Base-by-base conservation (phyloP, 2,113 vertebrate genomes). In the Riparia riparia region DNA sequence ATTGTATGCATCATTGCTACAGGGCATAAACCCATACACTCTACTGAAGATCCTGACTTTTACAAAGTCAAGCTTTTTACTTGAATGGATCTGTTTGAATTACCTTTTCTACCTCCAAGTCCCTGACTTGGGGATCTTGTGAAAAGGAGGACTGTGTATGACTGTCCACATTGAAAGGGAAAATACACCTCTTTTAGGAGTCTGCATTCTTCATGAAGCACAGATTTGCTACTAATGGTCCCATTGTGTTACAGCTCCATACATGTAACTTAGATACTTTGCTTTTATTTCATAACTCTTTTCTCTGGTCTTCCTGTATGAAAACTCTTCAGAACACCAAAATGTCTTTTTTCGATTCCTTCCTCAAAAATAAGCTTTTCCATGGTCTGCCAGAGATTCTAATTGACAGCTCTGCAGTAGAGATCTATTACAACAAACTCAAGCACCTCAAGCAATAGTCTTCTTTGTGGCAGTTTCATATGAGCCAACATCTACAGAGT, bases 271-370 rank as follows among this genome's bases (percentile, higher is more conserved):
- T 24, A 13, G 56, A 42, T 22, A 45, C n/a, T 24, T 20, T 28
- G 29, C 5, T 83, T 57, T 58, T 54, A 32, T 69, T 26, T 73
- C 26, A 57, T 12, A 73, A 41, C 9, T 57, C 31, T 72, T 92
- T 3, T 0, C 21, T 73, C 24, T 83, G 41, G 16, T 76, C 14
- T 42, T 91, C 72, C 41, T 70, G 5, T 22, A 66, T 20, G 15
- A 83, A 77, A 93, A 49, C 11, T 44, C 42, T 90, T 90, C 32
- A 78, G 39, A 90, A 53, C 12, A 81, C 34, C 11, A 78, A 63
- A 58, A 16, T 24, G 3, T 14, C 7, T 39, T 63, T 82, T 74
- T 54, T 39, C 0, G 0, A 58, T 54, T 54, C 31, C 6, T 83
- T 86, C 9, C 42, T 74, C 45, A 70, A 86, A 76, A 69, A 3